Base-by-base conservation (phyloP, 2,888 invertebrate genomes). In the Drosophila paucipuncta region DNA sequence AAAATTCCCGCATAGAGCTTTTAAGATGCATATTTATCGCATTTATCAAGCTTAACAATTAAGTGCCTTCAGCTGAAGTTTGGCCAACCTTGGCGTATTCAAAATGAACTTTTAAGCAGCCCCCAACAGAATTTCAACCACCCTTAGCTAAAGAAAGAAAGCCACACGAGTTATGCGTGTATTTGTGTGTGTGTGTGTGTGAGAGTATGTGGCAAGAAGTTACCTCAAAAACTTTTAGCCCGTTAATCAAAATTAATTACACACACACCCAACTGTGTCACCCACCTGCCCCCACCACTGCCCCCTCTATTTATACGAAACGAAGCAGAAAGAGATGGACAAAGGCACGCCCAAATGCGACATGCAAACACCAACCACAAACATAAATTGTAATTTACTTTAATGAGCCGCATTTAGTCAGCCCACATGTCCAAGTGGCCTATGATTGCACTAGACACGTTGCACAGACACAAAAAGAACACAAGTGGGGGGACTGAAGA, bases 201-300 rank as follows among this genome's bases (percentile, higher is more conserved):
- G 22, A 7, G 22, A 74, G 69, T 76, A 67, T 76, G 77, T 76
- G 53, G 57, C 68, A 73, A 73, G 47, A 25, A 47, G 77, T 83
- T 84, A 77, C 73, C 71, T 87, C 72, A 41, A 71, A 87, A 88
- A 86, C 67, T 85, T 85, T 84, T 81, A 31, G 89, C 64, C 73
- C 86, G 89, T 87, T 87, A 90, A 87, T 90, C 89, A 90, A 90
- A 89, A 89, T 90, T 87, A 87, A 87, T 87, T 90, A 87, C 84
- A 76, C 63, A 76, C 66, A 69, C 60, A 60, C 60, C 52, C 55
- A 49, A 39, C 31, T 53, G 55, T 55, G 35, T 35, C 41, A 9
- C 31, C 3, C 13, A 13, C 43, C 10, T 13, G 28, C 53, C 9
- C 2, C 25, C 7, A 6, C 30, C 52, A n/a, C 33, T 4, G 31